Evolutionary conservation across 2,888 invertebrate species (phyloP).

Genomic region (Euproctis similis): DNA sequence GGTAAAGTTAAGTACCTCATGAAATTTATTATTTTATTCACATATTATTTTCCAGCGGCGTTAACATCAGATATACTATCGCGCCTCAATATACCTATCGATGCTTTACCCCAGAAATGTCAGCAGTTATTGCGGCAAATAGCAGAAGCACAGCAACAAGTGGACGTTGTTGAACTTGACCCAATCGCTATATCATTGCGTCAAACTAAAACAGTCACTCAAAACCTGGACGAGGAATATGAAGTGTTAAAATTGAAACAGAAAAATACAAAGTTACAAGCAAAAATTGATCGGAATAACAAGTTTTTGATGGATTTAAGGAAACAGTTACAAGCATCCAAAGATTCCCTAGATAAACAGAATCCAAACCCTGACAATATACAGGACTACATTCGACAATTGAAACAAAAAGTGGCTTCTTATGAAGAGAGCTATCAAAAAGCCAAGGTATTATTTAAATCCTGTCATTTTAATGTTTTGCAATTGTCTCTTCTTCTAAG

Average conservation of each 20-base stretch:
- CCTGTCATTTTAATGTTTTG: too few species aligned
- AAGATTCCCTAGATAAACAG: slow-evolving; percentile 32
- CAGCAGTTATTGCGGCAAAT: slow-evolving; percentile 39
- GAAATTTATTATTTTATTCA: slow-evolving; percentile 2
- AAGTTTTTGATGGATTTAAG: slow-evolving; percentile 41
- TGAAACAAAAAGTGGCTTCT: slow-evolving; percentile 50
- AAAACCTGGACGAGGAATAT: slow-evolving; percentile 50
- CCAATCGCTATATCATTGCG: slow-evolving; percentile 42
- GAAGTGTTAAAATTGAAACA: slow-evolving; percentile 53
- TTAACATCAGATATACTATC: slow-evolving; percentile 42
- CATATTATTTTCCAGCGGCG: slow-evolving; percentile 33
- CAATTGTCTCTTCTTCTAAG: too few species aligned
- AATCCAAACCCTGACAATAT: slow-evolving; percentile 51
- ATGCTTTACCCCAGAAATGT: slow-evolving; percentile 49
- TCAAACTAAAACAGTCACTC: slow-evolving; percentile 34
- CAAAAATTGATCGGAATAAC: slow-evolving; percentile 51
- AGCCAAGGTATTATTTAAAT: slow-evolving; percentile 60
- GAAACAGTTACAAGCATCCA: slow-evolving; percentile 46
- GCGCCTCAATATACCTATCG: slow-evolving; percentile 46
- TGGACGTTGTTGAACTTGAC: slow-evolving; percentile 40
- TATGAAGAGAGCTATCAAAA: slow-evolving; percentile 59
- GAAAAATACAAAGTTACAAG: slow-evolving; percentile 46
- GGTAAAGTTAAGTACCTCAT: too few species aligned
- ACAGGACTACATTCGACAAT: slow-evolving; percentile 49
- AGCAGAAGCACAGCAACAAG: slow-evolving; percentile 29